Percentiles rank a stretch among this genome's conserved stretches.
Conservation (phyloP, 2,888 invertebrate genomes). For the Julus scandinavius region DNA sequence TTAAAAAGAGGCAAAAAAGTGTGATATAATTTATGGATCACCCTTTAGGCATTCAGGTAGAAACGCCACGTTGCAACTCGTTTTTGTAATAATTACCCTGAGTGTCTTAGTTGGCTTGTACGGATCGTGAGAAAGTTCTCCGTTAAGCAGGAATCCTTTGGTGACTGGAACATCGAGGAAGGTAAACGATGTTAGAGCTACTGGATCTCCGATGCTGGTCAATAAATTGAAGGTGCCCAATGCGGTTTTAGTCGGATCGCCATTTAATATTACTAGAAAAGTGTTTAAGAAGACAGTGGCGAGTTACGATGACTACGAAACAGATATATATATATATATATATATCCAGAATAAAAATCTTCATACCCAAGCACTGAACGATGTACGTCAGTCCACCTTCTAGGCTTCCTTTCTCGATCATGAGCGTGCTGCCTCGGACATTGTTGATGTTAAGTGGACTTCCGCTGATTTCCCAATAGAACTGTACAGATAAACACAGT, state of each 20-base stretch:
- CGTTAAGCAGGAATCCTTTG: constrained; percentile 43
- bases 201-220: neutral
- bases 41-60: too few relatives aligned
- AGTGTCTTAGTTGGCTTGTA: constrained; percentile 19
- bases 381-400: constrained; percentile 44
- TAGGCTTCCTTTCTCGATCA: constrained; percentile 45
- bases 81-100: neutral
- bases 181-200: neutral
- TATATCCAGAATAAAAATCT: too few relatives aligned
- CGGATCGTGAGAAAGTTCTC: constrained; percentile 46
- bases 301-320: neutral
- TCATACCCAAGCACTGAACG: constrained; percentile 33
- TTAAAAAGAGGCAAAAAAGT: too few relatives aligned
- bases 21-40: too few relatives aligned
- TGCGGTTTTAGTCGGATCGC: neutral
- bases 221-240: neutral
- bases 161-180: neutral
- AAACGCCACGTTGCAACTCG: neutral
- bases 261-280: constrained; percentile 45
- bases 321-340: too few relatives aligned
- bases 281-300: neutral
- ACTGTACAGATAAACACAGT: neutral
- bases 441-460: neutral
- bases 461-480: constrained; percentile 51
- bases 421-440: neutral